Conservation (phyloP, 2,888 invertebrate species). For the Leptopterna dolabrata region DNA sequence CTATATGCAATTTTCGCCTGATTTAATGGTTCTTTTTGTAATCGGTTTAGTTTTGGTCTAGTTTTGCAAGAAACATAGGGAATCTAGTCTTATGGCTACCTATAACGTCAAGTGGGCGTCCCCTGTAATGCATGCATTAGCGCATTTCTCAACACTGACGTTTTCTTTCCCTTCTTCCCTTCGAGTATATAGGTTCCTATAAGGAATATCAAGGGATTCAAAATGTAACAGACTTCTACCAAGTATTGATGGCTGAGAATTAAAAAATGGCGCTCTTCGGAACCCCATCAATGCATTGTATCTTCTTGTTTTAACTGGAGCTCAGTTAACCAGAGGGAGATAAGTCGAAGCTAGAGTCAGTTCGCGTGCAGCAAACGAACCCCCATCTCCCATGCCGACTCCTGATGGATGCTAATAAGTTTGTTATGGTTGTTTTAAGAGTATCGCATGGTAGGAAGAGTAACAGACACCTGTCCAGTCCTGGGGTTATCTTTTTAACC, state of each 20-base stretch:
- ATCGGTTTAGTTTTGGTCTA: too few relatives aligned
- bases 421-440: constrained; percentile 47
- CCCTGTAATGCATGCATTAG: too few relatives aligned
- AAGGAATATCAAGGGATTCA: too few relatives aligned
- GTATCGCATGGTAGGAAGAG: constrained; percentile 20
- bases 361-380: neutral
- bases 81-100: too few relatives aligned
- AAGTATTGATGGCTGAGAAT: neutral
- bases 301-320: neutral
- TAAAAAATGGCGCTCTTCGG: neutral
- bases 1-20: too few relatives aligned
- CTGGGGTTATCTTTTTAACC: neutral
- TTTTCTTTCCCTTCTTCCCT: too few relatives aligned
- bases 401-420: constrained; percentile 39
- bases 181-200: too few relatives aligned
- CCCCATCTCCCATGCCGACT: neutral
- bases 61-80: too few relatives aligned
- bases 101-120: too few relatives aligned
- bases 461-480: constrained; percentile 21
- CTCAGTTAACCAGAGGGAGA: neutral
- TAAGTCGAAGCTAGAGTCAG: neutral
- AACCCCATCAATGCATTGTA: neutral
- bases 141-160: too few relatives aligned
- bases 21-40: too few relatives aligned
- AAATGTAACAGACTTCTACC: too few relatives aligned